Percentiles rank a stretch among this genome's conserved stretches.
These are phyloP conservation scores for Acanthosepion pharaonis DNA, from an alignment of 2,888 invertebrate genomes.

Conservation along the genomic window DNA sequence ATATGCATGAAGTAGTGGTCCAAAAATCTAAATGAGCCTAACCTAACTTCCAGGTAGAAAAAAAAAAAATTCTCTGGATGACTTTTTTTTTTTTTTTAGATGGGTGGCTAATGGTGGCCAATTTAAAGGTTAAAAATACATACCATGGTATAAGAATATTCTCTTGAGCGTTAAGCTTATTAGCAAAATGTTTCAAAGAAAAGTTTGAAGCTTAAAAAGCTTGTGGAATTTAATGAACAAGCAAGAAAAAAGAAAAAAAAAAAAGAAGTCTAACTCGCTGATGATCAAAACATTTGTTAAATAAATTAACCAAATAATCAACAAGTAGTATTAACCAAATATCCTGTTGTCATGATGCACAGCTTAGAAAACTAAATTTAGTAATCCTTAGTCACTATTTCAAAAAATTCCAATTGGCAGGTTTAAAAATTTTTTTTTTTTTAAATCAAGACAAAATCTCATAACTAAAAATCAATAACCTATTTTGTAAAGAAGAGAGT, in stretches of 20 bases:
- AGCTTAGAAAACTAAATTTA: background rate
- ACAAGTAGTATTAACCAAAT: background rate
- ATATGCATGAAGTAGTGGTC: too few species aligned
- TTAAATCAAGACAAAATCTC: background rate
- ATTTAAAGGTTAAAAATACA: too few species aligned
- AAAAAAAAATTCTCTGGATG: too few species aligned
- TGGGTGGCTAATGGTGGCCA: too few species aligned
- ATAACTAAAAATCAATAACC: background rate
- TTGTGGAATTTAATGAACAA: background rate
- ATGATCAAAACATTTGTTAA: background rate
- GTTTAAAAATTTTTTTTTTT: background rate
- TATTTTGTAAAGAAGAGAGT: too few species aligned
- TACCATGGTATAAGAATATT: background rate
- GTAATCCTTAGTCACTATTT: background rate
- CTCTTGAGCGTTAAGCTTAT: background rate
- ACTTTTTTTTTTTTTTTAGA: too few species aligned
- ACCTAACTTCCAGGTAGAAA: too few species aligned
- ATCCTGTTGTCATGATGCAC: background rate
- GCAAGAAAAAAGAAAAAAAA: background rate
- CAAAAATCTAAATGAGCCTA: too few species aligned
- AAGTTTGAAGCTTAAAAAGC: background rate
- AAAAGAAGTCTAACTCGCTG: background rate
- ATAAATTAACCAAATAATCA: conserved; percentile 12
- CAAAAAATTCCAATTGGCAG: background rate
- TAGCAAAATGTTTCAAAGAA: background rate